A percentile compares a stretch with the other conserved stretches of the same genome.
These are phyloP conservation scores for Dolichallabes microphthalmus DNA, from an alignment of 2,113 vertebrate species.

Conservation along the genomic window DNA sequence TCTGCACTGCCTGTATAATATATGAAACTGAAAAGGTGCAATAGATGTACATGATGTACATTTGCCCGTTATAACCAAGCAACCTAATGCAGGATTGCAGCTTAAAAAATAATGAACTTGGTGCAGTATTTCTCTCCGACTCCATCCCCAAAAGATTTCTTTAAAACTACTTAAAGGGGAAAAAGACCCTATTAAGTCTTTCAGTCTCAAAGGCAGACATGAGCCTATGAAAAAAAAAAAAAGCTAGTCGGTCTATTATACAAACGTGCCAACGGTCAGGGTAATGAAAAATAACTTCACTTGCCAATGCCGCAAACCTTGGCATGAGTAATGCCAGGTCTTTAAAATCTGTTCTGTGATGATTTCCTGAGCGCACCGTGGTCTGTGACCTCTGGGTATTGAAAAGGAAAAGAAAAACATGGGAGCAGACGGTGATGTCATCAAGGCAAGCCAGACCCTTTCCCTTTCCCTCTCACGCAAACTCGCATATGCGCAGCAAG, in stretches of 20 bases:
- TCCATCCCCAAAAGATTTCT: neutral
- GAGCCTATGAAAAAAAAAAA: neutral
- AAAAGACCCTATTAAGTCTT: neutral
- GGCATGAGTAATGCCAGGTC: neutral
- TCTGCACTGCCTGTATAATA: too few species aligned
- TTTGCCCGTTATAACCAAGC: neutral
- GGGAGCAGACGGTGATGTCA: constrained; percentile 34
- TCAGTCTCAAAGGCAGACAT: neutral
- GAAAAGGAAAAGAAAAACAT: constrained; percentile 28
- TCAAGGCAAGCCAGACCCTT: constrained; percentile 1
- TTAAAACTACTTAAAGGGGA: neutral
- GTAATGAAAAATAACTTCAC: neutral
- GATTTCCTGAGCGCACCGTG: neutral
- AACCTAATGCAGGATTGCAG: neutral
- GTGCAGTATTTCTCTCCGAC: neutral
- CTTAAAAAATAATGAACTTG: neutral
- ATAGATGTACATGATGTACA: neutral
- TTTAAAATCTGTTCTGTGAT: neutral
- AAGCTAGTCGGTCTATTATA: neutral
- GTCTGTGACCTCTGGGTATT: constrained; percentile 23
- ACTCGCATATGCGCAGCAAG: neutral
- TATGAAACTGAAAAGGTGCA: neutral
- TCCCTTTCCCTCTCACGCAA: neutral
- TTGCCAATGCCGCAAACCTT: constrained; percentile 5
- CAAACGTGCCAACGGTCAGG: neutral